Percentiles rank a stretch among this genome's conserved stretches.
Evolutionary conservation across 2,113 vertebrate species (phyloP).

Genomic region (Vidua chalybeata): DNA sequence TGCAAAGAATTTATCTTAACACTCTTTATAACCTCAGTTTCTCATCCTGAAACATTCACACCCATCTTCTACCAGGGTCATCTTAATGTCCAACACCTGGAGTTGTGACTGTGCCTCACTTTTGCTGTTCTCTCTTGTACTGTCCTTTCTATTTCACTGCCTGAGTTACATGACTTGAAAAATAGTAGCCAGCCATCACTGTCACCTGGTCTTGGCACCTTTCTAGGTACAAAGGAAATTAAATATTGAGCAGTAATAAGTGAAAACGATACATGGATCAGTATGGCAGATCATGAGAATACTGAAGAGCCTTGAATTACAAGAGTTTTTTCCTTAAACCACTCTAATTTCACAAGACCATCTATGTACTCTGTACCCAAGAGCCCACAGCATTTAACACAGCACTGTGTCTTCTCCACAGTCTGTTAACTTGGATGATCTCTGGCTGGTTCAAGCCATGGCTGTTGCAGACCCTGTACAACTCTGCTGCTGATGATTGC

Average conservation of each 20-base stretch:
- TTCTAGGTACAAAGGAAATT: neutral
- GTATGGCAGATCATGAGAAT: neutral
- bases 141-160: neutral
- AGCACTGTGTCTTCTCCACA: rapidly evolving
- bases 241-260: neutral
- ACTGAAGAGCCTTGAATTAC: neutral
- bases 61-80: neutral
- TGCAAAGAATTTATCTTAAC: neutral
- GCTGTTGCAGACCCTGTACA: neutral
- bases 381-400: neutral
- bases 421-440: neutral
- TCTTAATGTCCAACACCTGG: neutral
- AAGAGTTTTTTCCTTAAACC: neutral
- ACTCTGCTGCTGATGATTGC: neutral
- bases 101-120: neutral
- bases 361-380: neutral
- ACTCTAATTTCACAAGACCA: neutral
- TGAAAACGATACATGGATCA: neutral
- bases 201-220: neutral
- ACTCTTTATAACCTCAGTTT: neutral
- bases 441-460: neutral
- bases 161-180: neutral
- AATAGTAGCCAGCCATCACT: neutral
- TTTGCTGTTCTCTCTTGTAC: neutral
- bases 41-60: neutral